Evolutionary conservation across 2,113 vertebrate genomes (phyloP), one percentile per base, ranked within the genome.

Genomic region (Aythya baeri): DNA sequence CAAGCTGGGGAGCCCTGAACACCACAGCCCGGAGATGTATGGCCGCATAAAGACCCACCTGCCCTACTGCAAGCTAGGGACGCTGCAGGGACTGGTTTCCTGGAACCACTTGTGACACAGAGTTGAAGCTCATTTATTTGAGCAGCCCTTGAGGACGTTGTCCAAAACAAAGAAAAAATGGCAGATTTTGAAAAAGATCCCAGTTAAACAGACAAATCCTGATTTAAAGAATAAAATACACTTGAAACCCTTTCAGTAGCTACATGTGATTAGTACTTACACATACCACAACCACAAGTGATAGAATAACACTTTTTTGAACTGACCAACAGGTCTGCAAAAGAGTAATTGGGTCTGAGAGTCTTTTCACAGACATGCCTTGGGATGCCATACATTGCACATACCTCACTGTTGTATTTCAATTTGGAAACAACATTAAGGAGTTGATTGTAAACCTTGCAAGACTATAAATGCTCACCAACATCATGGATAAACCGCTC

Each of bases 401-500:
- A 31, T 0, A 61, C 36, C 50, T 86, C 80, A 77, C 61, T 58
- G 62, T 7, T 8, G 7, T 2, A 31, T 66, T 89, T 88, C 49
- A 63, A 21, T 59, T 88, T 80, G 93, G 54, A 83, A 82, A 61
- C n/a, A 79, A 46, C 54, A 57, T 29, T 36, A 78, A 88, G 23
- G 54, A 83, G 57, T 11, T 38, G 41, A 82, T 11, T 78, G 61
- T 12, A 66, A 84, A 86, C 86, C 78, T 7, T 62, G 55, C 22
- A 81, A 78, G 66, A 13, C 14, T 66, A 58, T 1, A 63, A 83
- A 91, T 90, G 87, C 99, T 98, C 95, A 99, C 99, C 99, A 6
- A 99, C 99, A 50, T 99, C 99, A 8, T 99, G 99, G 98, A 99
- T 99, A 95, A 99, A 99, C 57, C 99, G 97, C 95, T 99, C 99